Percentiles rank a stretch among this genome's conserved stretches.
Conservation (phyloP, 2,888 invertebrate genomes). For the Steinernema hermaphroditum region DNA sequence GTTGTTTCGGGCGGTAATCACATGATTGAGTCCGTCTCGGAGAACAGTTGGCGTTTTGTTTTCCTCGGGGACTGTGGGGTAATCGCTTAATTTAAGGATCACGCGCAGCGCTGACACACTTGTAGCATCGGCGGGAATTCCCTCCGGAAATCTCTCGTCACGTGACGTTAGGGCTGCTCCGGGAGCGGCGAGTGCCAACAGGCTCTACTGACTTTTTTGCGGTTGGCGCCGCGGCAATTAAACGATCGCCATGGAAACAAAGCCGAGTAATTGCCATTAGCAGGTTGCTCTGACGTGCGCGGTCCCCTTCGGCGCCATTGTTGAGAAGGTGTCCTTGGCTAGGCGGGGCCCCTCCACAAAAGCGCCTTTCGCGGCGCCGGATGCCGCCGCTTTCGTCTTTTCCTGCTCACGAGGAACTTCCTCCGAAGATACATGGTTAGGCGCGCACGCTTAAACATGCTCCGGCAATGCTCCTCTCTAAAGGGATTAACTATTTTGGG, state of each 20-base stretch:
- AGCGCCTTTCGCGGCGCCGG: conserved; percentile 3
- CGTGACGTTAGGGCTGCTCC: neutral
- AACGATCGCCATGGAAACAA: conserved; percentile 16
- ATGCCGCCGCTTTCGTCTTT: neutral
- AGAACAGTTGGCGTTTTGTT: conserved; percentile 25
- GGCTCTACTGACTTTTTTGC: neutral
- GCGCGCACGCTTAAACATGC: conserved; percentile 15
- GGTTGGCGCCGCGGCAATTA: conserved; percentile 6
- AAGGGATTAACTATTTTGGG: conserved; percentile 21
- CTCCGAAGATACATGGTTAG: conserved; percentile 4
- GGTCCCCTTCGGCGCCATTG: conserved; percentile 14
- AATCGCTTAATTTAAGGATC: conserved; percentile 20
- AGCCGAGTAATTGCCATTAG: conserved; percentile 9
- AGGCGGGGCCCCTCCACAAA: neutral
- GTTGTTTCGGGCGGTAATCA: neutral
- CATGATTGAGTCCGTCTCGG: neutral
- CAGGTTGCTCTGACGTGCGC: neutral
- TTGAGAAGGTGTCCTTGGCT: neutral
- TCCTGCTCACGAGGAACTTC: neutral
- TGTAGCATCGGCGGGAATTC: neutral
- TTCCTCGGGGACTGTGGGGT: neutral
- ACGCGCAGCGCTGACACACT: conserved; percentile 11
- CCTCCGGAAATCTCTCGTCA: neutral
- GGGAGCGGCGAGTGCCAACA: neutral
- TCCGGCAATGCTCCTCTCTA: conserved; percentile 27